Conservation (phyloP, 2,113 vertebrate genomes). For the Xyliphius kryptos region DNA sequence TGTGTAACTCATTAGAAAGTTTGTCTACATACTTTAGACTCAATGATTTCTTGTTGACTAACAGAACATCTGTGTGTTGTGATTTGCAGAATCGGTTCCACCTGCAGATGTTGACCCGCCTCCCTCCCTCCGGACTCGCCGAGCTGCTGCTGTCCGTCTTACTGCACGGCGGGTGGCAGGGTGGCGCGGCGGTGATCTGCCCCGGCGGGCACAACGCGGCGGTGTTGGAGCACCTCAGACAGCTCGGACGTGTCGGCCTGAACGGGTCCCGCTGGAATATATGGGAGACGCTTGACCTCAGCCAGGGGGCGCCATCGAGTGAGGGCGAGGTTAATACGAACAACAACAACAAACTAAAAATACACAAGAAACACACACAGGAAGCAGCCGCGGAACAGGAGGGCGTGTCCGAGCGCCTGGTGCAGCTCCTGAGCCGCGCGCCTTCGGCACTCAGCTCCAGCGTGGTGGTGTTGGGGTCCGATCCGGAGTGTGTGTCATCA, state of each 20-base stretch:
- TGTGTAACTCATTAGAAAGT: no score
- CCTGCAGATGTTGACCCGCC: conserved; percentile 77
- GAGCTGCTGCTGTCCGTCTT: conserved; percentile 73
- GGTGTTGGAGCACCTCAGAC: conserved; percentile 51
- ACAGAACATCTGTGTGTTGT: no score
- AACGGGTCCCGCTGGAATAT: conserved; percentile 53
- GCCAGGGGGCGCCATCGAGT: conserved; percentile 24
- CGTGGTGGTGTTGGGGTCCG: conserved; percentile 73
- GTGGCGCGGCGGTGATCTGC: conserved; percentile 64
- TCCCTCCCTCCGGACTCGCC: conserved; percentile 70
- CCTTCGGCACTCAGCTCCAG: conserved; percentile 65
- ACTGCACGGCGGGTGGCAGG: conserved; percentile 62
- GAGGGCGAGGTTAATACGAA: conserved; percentile 42
- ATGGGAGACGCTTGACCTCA: conserved; percentile 62
- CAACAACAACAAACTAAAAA: conserved; percentile 18
- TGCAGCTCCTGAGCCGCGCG: conserved; percentile 52
- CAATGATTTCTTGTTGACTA: no score
- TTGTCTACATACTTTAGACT: no score
- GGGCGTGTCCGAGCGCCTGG: conserved; percentile 59
- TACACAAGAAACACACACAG: neutral
- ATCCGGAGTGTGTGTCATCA: conserved; percentile 57
- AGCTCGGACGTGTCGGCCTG: conserved; percentile 59
- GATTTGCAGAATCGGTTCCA: conserved; percentile 76
- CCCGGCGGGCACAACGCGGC: conserved; percentile 48
- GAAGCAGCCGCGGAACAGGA: conserved; percentile 44